These are phyloP conservation scores for Butastur rufipennis DNA, from an alignment of 2,113 vertebrate genomes.

Conservation along the genomic window DNA sequence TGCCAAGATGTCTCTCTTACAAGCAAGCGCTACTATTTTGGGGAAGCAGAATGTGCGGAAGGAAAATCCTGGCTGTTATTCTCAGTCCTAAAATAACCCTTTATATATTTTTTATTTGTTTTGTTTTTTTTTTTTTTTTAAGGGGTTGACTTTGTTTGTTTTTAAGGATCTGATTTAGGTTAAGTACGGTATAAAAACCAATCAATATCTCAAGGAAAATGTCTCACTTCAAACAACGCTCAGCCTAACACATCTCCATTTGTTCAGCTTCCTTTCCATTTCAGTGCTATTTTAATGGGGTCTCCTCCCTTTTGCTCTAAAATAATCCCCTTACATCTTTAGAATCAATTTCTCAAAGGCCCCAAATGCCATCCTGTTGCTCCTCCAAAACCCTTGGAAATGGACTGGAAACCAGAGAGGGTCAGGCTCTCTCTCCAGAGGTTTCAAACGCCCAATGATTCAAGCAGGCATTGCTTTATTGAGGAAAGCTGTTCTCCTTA, in stretches of 20 bases:
- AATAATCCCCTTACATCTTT: constrained; percentile 52
- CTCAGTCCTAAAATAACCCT: constrained; percentile 7
- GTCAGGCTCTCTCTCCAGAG: not conserved
- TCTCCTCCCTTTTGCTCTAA: constrained; percentile 40
- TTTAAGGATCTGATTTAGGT: constrained; percentile 42
- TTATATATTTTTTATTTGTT: not conserved
- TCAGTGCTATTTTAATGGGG: constrained; percentile 38
- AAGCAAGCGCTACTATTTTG: not conserved
- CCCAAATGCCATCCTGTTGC: not conserved
- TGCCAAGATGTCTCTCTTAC: constrained; percentile 20
- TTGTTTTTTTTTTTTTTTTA: not conserved
- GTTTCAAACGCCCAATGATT: not conserved
- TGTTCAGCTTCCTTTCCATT: constrained; percentile 41
- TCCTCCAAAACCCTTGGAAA: constrained; percentile 25
- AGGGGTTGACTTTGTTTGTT: not conserved
- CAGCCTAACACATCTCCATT: constrained; percentile 11
- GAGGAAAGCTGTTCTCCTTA: not conserved
- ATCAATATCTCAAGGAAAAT: constrained; percentile 56
- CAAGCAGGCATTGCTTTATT: not conserved
- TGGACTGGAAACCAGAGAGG: constrained; percentile 16
- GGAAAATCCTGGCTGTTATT: constrained; percentile 25
- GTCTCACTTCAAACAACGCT: constrained; percentile 26
- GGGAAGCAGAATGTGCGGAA: not conserved
- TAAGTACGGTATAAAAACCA: not conserved
- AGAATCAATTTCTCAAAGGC: constrained; percentile 59